A percentile compares a stretch with the other conserved stretches of the same genome.
Conservation (phyloP, 2,888 invertebrate genomes). For the Podotricha telesiphe region DNA sequence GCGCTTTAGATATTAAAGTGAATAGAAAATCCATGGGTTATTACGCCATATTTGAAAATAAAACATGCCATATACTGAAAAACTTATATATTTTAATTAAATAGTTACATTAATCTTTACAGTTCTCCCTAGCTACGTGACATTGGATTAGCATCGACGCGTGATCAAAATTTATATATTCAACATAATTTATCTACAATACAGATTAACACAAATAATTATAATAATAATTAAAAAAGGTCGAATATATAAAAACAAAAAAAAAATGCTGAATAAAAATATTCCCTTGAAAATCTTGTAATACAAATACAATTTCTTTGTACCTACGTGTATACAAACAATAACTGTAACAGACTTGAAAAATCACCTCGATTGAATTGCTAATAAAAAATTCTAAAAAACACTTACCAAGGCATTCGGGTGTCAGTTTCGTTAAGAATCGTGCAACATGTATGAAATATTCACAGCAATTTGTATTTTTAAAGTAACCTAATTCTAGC, state of each 20-base stretch:
- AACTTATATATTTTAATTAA: slow-evolving; percentile 83
- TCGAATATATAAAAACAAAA: too few species aligned
- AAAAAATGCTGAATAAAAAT: too few species aligned
- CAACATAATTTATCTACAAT: slow-evolving; percentile 79
- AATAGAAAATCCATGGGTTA: too few species aligned
- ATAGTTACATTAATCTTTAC: slow-evolving; percentile 83
- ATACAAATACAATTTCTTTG: too few species aligned
- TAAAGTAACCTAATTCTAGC: neutral
- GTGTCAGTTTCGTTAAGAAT: neutral
- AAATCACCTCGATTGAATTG: too few species aligned
- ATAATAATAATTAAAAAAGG: too few species aligned
- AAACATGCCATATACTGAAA: slow-evolving; percentile 58
- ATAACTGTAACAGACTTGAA: too few species aligned
- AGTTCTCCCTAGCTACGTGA: slow-evolving; percentile 80
- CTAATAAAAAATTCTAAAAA: too few species aligned
- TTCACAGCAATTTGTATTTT: slow-evolving; percentile 9
- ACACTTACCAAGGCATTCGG: slow-evolving; percentile 14
- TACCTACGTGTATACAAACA: too few species aligned
- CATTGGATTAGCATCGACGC: slow-evolving; percentile 76
- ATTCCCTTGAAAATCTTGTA: too few species aligned
- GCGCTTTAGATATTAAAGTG: too few species aligned
- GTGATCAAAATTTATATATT: slow-evolving; percentile 78
- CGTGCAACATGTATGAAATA: neutral
- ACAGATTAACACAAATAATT: slow-evolving; percentile 62
- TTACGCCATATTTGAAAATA: too few species aligned